phyloP scores from a whole-genome alignment of 2,888 invertebrate species.

The Drosophila hamatofila region DNA sequence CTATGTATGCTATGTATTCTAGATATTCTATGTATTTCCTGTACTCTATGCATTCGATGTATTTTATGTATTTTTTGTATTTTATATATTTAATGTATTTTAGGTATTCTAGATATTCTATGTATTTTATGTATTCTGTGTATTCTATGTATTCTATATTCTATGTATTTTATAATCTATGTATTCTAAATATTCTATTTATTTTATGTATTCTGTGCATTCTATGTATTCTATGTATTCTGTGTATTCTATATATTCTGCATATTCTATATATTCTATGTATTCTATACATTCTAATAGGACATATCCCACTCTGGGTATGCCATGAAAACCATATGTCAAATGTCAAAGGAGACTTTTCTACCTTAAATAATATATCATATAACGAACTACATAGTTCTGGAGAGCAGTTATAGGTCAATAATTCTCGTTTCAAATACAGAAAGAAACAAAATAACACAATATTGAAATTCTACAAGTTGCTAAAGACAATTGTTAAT shows the following conservation, averaged over 20 bases:
- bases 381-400: background rate
- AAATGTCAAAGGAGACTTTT: background rate
- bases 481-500: background rate
- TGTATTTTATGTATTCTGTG: background rate
- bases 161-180: background rate
- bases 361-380: background rate
- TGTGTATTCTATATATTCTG: background rate
- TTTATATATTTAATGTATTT: background rate
- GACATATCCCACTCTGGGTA: background rate
- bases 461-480: constrained; percentile 6
- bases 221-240: background rate
- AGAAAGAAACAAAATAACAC: constrained; percentile 7
- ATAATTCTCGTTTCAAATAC: background rate
- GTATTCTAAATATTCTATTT: background rate
- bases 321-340: background rate
- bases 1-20: too few species aligned
- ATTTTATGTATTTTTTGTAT: background rate
- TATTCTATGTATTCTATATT: background rate
- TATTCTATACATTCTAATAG: background rate
- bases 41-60: background rate
- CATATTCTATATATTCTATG: background rate
- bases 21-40: too few species aligned
- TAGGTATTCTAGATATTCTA: background rate
- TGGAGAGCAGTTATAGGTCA: background rate
- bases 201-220: background rate